Evolutionary conservation across 1,140 invertebrate genomes (phyloP), one percentile per base, ranked within the genome.

Genomic region (Zaprionus kolodkinae): DNA sequence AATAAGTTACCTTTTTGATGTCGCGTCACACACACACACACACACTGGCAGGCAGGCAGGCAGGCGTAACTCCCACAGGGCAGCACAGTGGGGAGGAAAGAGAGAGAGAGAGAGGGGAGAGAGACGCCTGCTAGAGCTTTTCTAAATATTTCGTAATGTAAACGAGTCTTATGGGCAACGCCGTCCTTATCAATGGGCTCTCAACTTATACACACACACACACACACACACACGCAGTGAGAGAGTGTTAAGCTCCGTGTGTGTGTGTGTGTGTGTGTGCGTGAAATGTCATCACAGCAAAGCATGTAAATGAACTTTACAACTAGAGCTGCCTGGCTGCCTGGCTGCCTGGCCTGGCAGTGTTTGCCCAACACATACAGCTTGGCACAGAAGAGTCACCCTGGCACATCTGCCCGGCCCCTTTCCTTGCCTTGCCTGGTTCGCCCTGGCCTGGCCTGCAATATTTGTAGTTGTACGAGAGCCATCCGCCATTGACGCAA

Each of bases 241-340:
- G 11, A 61, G 11, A 27, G 40, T 59, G 59, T 57, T 57, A 36
- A 35, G 17, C 10, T 63, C 21, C 66, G 69, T 72, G 65, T 78
- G 25, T 62, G 61, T n/a, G n/a, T 71, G 66, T 61, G 17, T 61
- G 66, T 50, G 64, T 79, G 83, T 86, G 54, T 72, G 81, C 59
- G 78, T 77, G 57, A 76, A 89, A 89, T 89, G 88, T 91, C 88
- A 91, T 86, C 87, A 91, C 62, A 78, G 78, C 80, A 36, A 36
- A 73, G 76, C 83, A 89, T 91, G 88, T 91, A 91, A 91, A 91
- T 91, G 88, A 91, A 91, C 88, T 91, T 88, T 91, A 77, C 72
- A 91, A 77, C 84, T 45, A 15, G 40, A 15, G 40, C 40, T 45
- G 40, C 40, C n/a, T 43, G 40, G 75, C 72, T 72, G 80, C 73